Evolutionary conservation across 2,888 invertebrate species (phyloP).

Genomic region (Zootermopsis nevadensis): DNA sequence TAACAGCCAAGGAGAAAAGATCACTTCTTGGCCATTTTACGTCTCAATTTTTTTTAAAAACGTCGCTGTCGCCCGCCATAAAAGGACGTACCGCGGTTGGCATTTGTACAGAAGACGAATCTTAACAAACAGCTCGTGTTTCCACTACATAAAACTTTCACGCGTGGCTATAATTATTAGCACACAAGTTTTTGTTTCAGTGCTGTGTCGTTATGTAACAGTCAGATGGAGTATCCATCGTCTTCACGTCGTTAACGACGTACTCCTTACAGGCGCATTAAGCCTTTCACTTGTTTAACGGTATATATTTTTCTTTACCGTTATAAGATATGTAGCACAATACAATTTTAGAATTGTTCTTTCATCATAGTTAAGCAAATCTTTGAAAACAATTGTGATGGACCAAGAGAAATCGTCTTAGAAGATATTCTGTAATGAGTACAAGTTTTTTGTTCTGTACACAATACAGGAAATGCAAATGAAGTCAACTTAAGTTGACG

Average conservation of each 20-base stretch:
- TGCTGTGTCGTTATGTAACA: neutral
- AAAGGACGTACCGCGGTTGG: no score
- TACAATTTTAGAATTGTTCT: neutral
- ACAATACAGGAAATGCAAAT: slow-evolving; percentile 3
- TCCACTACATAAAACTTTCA: no score
- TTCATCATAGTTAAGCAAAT: neutral
- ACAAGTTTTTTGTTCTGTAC: neutral
- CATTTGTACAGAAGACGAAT: no score
- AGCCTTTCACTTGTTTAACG: neutral
- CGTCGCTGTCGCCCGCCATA: no score
- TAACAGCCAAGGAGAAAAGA: no score
- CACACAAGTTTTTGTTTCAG: neutral
- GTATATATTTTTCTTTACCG: neutral
- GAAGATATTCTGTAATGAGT: neutral
- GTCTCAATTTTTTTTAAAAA: no score
- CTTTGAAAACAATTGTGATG: neutral
- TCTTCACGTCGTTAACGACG: neutral
- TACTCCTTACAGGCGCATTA: neutral
- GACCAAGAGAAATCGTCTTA: neutral
- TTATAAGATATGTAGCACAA: neutral
- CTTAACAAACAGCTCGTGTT: no score
- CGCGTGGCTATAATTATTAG: neutral
- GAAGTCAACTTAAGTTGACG: neutral
- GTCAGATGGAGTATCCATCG: neutral
- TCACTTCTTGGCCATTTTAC: no score